Percentiles rank a stretch among this genome's conserved stretches.
These are phyloP conservation scores for Leptinotarsa rubiginosa DNA, from an alignment of 2,888 invertebrate genomes.

Conservation along the genomic window DNA sequence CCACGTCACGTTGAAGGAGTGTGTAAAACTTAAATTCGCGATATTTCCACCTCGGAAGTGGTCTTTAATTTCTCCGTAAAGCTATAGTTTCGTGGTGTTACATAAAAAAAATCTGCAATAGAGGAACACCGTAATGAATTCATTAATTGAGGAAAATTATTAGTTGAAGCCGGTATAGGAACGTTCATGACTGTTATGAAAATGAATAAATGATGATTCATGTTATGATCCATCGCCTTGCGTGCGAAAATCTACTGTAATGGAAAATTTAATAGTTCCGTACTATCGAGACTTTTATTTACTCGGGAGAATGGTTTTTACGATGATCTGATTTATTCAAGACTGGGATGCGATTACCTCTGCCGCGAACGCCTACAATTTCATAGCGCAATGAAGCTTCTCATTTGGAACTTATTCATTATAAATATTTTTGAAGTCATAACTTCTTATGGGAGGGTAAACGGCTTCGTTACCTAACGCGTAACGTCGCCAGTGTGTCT, in stretches of 20 bases:
- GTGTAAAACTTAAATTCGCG: not conserved
- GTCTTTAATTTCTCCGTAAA: not conserved
- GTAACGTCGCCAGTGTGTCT: no score
- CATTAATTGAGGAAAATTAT: conserved; percentile 9
- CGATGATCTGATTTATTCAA: not conserved
- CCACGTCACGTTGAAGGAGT: not conserved
- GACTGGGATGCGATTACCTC: no score
- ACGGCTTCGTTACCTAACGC: no score
- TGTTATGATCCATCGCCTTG: conserved; percentile 3
- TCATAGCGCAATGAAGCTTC: no score
- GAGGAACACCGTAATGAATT: not conserved
- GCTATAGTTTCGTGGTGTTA: not conserved
- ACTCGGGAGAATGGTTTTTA: not conserved
- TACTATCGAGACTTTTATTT: not conserved
- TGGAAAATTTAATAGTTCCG: not conserved
- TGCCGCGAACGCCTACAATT: no score
- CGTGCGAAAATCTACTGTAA: not conserved
- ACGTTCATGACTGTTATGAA: conserved; percentile 6
- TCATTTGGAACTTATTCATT: no score
- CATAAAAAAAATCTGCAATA: not conserved
- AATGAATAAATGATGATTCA: conserved; percentile 15
- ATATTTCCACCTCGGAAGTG: not conserved
- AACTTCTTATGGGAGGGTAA: no score
- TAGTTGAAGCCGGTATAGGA: not conserved
- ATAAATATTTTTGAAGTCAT: no score